phyloP scores from a whole-genome alignment of 2,888 invertebrate genomes.

The Carterocephalus palaemon region DNA sequence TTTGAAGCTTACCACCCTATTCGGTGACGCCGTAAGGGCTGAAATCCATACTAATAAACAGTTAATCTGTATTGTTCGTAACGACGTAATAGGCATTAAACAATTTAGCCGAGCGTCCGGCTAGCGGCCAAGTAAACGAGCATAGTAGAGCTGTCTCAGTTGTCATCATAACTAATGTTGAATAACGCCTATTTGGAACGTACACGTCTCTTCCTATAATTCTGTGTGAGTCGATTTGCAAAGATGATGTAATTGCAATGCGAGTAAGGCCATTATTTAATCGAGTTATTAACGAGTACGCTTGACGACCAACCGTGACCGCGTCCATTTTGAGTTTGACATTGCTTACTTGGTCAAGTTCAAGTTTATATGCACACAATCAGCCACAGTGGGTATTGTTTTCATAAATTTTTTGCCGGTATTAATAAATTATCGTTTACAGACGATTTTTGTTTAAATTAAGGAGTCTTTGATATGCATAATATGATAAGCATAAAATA shows the following conservation, averaged over 20 bases:
- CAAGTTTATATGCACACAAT: constrained; percentile 41
- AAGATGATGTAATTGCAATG: constrained; percentile 64
- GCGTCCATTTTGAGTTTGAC: constrained; percentile 45
- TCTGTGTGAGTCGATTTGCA: constrained; percentile 32
- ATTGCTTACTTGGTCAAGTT: constrained; percentile 69
- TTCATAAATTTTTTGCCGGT: constrained; percentile 3
- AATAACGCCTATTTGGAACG: constrained; percentile 11
- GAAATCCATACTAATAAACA: no score
- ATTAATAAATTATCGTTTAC: constrained; percentile 14
- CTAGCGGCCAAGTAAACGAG: constrained; percentile 1
- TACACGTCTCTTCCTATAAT: constrained; percentile 15
- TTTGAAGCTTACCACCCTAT: no score
- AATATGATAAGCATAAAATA: no score
- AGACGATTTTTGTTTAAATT: neutral
- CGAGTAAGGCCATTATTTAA: constrained; percentile 55
- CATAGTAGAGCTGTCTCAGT: no score
- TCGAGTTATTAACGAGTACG: constrained; percentile 52
- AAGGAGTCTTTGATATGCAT: no score
- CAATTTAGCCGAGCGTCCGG: no score
- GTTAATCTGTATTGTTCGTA: no score
- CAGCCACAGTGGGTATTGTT: no score
- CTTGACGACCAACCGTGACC: constrained; percentile 36
- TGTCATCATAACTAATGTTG: constrained; percentile 13
- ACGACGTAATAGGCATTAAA: no score
- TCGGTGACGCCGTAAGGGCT: no score